A percentile compares a stretch with the other conserved stretches of the same genome.
Conservation (phyloP, 2,797 vertebrate genomes). For the Mycteria americana region DNA sequence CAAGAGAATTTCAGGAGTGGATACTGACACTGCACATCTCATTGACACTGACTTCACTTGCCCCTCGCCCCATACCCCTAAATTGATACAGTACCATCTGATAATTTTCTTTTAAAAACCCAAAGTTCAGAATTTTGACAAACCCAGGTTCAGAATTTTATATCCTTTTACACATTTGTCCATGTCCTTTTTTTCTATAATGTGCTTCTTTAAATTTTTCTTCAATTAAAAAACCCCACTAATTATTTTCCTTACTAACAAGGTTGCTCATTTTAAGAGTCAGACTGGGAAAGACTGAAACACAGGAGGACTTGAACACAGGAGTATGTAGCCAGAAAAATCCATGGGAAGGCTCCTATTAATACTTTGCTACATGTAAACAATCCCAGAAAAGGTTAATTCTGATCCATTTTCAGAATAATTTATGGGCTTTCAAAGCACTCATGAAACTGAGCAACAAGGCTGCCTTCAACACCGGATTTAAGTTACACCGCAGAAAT, state of each 20-base stretch:
- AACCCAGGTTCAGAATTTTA: not conserved
- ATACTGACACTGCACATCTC: not conserved
- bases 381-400: not conserved
- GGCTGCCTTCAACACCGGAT: not conserved
- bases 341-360: not conserved
- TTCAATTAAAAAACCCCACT: not conserved
- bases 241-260: not conserved
- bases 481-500: not conserved
- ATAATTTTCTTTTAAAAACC: not conserved
- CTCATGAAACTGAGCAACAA: not conserved
- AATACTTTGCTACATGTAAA: not conserved
- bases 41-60: not conserved
- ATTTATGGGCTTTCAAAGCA: not conserved
- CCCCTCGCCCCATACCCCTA: not conserved
- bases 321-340: not conserved
- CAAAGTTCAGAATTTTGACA: no score
- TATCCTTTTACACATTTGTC: not conserved
- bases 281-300: not conserved
- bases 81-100: rapidly evolving
- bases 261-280: not conserved
- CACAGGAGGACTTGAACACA: not conserved
- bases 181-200: not conserved
- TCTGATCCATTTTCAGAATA: conserved; percentile 15
- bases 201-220: not conserved
- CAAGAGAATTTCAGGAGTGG: not conserved